Evolutionary conservation across 2,797 vertebrate species (phyloP).

Genomic region (Ctenochaetus hawaiiensis): DNA sequence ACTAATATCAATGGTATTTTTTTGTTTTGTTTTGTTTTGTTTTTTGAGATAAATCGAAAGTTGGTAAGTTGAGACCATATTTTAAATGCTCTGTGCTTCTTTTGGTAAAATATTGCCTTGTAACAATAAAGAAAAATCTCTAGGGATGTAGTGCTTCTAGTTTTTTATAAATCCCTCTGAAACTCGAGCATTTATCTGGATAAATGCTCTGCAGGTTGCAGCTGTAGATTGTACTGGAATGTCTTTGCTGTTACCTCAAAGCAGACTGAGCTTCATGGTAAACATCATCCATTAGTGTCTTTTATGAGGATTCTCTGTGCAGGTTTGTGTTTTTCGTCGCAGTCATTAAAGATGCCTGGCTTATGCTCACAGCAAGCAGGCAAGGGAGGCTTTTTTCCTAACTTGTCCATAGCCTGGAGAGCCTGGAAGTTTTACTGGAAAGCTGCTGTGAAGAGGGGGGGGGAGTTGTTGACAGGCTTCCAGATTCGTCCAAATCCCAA

Average conservation of each 20-base stretch:
- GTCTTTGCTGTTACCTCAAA: constrained; percentile 59
- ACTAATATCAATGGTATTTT: not conserved
- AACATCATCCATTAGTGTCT: constrained; percentile 76
- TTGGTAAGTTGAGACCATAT: not conserved
- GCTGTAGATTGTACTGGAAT: constrained; percentile 65
- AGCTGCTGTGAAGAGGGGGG: constrained; percentile 48
- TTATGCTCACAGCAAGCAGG: constrained; percentile 56
- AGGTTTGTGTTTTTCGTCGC: constrained; percentile 66
- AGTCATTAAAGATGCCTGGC: constrained; percentile 71
- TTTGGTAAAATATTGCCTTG: not conserved
- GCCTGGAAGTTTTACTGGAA: constrained; percentile 47
- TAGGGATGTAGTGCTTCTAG: not conserved
- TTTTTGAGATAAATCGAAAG: not conserved
- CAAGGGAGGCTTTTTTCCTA: constrained; percentile 15
- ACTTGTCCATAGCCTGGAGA: constrained; percentile 37
- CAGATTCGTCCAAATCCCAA: constrained; percentile 65
- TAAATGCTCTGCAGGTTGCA: constrained; percentile 38
- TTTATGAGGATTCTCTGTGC: constrained; percentile 72
- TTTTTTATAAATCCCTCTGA: not conserved
- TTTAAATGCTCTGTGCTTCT: not conserved
- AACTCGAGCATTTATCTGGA: constrained; percentile 11
- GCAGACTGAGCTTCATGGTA: constrained; percentile 59
- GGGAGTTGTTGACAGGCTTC: constrained; percentile 57
- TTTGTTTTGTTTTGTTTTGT: not conserved
- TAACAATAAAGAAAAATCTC: not conserved